Evolutionary conservation across 1,140 invertebrate genomes (phyloP), one percentile per base, ranked within the genome.

Genomic region (Pogonognathellus flavescens): DNA sequence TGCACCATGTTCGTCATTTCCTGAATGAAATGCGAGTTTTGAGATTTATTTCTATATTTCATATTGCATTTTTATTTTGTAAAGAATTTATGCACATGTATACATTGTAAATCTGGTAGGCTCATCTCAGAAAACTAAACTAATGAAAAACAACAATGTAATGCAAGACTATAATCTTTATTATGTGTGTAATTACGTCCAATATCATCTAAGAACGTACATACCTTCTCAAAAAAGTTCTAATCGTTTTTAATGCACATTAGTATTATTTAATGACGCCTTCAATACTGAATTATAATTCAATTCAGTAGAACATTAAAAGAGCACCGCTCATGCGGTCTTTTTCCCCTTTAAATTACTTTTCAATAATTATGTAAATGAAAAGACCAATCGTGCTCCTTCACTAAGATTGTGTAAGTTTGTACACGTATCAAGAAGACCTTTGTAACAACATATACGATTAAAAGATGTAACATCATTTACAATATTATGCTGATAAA

Each of bases 321-420:
- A 76, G 70, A 76, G 70, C n/a, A 31, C 70, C 70, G 70, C 31
- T 76, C 14, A 16, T 66, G 25, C 70, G 70, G 70, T 76, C 70
- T 76, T 31, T 76, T 31, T 76, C 70, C 22, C 66, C 70, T 76
- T 76, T 50, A 76, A 76, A 76, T 76, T 76, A 76, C 41, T 76
- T 76, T 76, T 76, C 70, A 76, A 76, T 76, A 76, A 49, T 41
- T 76, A 76, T 76, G 70, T 76, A 76, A 76, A 76, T 76, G 41
- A 49, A 31, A n/a, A 76, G 70, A 25, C 31, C 31, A 41, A 41
- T 41, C 31, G 31, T 41, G 31, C 31, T 41, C 31, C 2, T 41
- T 41, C 31, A 6, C 31, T 41, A 41, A 41, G 1, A 41, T 41
- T 41, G 31, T 41, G 31, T 41, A 41, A 41, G 31, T 41, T 6